Conservation (phyloP, 2,113 vertebrate genomes). For the Laterallus jamaicensis region DNA sequence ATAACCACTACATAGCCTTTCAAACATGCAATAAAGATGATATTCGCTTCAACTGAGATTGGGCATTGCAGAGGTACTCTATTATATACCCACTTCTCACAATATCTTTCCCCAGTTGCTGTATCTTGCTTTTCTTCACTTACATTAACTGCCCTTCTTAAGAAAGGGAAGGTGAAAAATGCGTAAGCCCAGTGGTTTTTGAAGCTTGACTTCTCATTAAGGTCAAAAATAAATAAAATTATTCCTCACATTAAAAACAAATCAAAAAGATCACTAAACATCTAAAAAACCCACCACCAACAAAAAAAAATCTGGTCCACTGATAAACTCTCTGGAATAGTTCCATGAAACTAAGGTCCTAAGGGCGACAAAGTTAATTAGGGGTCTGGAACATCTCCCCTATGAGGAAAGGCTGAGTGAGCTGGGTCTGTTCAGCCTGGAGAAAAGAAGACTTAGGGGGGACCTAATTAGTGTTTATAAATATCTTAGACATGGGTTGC, state of each 20-base stretch:
- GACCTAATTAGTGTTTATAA: too few relatives aligned
- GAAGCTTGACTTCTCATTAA: not conserved
- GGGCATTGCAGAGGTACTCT: not conserved
- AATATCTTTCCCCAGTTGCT: not conserved
- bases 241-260: not conserved
- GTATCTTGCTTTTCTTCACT: not conserved
- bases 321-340: not conserved
- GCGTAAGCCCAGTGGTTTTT: not conserved
- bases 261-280: not conserved
- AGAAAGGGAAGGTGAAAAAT: not conserved
- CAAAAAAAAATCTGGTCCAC: not conserved
- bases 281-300: not conserved
- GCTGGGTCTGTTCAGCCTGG: too few relatives aligned
- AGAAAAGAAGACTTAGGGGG: too few relatives aligned
- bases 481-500: too few relatives aligned
- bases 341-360: not conserved
- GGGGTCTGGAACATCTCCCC: too few relatives aligned
- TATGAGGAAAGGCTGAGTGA: too few relatives aligned
- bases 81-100: not conserved
- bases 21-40: not conserved
- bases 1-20: not conserved
- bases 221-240: not conserved
- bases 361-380: too few relatives aligned
- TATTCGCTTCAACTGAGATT: not conserved
- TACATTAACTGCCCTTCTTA: not conserved